Conservation (phyloP, 2,797 vertebrate species). For the Melanotaenia maccullochi region DNA sequence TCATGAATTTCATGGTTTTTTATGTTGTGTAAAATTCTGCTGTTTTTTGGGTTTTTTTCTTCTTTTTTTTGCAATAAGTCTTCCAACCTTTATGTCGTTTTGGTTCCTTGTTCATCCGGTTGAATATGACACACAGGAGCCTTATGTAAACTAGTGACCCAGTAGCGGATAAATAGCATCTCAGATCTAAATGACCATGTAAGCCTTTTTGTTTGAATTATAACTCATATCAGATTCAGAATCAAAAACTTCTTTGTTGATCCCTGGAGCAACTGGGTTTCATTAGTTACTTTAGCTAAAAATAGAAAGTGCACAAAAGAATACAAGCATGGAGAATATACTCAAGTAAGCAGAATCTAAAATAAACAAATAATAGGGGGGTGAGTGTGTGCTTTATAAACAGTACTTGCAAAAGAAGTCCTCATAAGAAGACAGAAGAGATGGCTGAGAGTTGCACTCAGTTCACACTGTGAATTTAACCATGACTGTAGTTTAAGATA, state of each 20-base stretch:
- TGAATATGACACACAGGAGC: neutral
- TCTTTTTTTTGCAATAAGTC: neutral
- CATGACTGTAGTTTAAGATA: neutral
- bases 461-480: neutral
- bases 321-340: neutral
- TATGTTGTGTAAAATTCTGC: too few species aligned
- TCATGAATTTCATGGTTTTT: too few species aligned
- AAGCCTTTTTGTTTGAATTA: neutral
- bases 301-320: neutral
- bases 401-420: neutral
- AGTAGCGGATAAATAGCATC: neutral
- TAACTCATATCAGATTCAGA: neutral
- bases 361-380: neutral
- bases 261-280: neutral
- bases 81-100: neutral
- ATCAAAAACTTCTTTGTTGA: conserved; percentile 2
- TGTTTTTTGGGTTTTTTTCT: too few species aligned
- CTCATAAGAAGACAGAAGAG: too few species aligned
- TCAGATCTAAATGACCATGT: neutral
- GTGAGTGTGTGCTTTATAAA: neutral
- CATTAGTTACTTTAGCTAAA: neutral
- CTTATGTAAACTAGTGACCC: neutral
- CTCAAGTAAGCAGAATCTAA: neutral
- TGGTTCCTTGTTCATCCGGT: neutral
- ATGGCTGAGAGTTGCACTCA: too few species aligned